These are phyloP conservation scores for Esox masquinongy DNA, from an alignment of 2,797 vertebrate species.

Conservation along the genomic window DNA sequence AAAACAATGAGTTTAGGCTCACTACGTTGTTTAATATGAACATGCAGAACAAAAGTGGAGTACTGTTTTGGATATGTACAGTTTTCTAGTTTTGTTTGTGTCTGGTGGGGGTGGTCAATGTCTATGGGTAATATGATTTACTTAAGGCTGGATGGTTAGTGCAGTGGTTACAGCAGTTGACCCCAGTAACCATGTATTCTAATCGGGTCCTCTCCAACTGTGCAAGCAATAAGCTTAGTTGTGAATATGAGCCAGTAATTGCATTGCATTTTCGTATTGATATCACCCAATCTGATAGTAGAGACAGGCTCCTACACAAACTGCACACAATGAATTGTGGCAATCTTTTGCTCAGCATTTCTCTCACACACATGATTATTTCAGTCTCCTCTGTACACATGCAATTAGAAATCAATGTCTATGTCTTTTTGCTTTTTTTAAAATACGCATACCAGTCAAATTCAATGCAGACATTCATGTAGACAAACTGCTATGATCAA, in stretches of 20 bases:
- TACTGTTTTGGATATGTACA: not conserved
- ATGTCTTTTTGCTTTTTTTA: not conserved
- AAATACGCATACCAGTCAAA: not conserved
- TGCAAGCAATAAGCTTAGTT: conserved; percentile 66
- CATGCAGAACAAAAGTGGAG: not conserved
- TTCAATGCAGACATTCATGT: not conserved
- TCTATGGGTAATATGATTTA: no score
- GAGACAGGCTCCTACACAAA: conserved; percentile 41
- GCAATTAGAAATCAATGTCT: not conserved
- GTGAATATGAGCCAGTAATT: conserved; percentile 65
- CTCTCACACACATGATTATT: not conserved
- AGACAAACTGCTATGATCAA: not conserved
- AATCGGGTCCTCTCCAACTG: conserved; percentile 16
- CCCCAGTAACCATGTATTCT: no score
- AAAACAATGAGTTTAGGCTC: not conserved
- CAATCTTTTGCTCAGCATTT: conserved; percentile 3
- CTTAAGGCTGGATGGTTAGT: no score
- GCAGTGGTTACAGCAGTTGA: no score
- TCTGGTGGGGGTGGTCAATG: no score
- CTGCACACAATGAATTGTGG: conserved; percentile 18
- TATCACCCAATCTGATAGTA: conserved; percentile 57
- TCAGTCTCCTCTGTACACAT: not conserved
- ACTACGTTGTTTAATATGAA: not conserved
- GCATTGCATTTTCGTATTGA: conserved; percentile 63
- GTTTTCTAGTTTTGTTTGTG: not conserved